These are phyloP conservation scores for Ernsta delagoae DNA, from an alignment of 2,888 invertebrate genomes.

Conservation along the genomic window DNA sequence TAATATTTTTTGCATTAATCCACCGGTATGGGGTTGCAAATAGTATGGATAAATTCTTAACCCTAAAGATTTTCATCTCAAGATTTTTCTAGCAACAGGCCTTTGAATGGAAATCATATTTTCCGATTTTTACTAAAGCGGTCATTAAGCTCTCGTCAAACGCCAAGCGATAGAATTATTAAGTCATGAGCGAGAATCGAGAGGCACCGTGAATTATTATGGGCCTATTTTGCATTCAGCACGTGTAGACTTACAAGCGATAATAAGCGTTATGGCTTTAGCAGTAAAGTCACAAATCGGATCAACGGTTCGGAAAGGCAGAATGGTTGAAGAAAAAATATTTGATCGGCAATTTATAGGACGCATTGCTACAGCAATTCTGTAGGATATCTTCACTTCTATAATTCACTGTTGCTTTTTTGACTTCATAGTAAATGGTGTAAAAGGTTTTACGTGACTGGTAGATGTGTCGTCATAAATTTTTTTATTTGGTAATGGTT, in stretches of 20 bases:
- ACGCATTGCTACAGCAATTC: neutral
- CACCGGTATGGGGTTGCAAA: too few relatives aligned
- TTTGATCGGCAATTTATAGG: neutral
- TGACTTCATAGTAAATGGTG: neutral
- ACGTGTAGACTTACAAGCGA: constrained; percentile 1
- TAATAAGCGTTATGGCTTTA: neutral
- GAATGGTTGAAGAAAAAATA: neutral
- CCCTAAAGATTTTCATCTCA: too few relatives aligned
- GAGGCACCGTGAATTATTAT: constrained; percentile 15
- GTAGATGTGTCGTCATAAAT: too few relatives aligned
- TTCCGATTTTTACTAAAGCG: neutral
- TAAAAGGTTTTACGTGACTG: neutral
- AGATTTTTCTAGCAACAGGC: too few relatives aligned
- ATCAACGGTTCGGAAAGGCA: neutral
- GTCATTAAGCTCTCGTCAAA: neutral
- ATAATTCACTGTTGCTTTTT: neutral
- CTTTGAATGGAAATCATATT: neutral
- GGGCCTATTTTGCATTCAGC: constrained; percentile 8
- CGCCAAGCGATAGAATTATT: constrained; percentile 20
- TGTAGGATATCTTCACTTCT: neutral
- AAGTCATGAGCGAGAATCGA: constrained; percentile 12
- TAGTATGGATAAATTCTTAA: too few relatives aligned
- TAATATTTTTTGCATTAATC: too few relatives aligned
- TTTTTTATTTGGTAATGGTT: too few relatives aligned
- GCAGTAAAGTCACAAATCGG: neutral